phyloP scores from a whole-genome alignment of 1,140 invertebrate species.

The Drosophila orena region DNA sequence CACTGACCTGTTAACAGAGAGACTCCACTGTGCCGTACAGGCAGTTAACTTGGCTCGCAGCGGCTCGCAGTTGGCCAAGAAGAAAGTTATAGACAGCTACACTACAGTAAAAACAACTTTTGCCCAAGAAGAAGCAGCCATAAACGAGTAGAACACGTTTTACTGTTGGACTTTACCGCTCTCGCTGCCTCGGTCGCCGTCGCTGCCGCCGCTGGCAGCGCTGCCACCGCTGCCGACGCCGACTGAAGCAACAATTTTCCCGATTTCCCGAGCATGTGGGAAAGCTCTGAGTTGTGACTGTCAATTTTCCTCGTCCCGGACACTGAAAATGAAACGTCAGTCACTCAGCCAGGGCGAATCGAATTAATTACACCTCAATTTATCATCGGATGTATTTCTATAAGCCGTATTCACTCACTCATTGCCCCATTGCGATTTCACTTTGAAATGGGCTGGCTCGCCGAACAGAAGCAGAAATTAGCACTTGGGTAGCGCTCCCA shows the following conservation, averaged over 20 bases:
- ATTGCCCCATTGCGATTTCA: constrained; percentile 64
- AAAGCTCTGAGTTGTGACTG: constrained; percentile 67
- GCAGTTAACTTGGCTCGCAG: constrained; percentile 37
- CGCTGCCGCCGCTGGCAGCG: constrained; percentile 7
- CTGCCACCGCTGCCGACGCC: background rate
- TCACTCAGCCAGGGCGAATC: constrained; percentile 66
- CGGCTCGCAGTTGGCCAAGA: constrained; percentile 50
- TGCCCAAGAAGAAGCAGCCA: constrained; percentile 67
- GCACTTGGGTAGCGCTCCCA: constrained; percentile 48
- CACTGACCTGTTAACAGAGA: constrained; percentile 81
- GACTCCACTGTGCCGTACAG: constrained; percentile 55
- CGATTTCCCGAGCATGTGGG: constrained; percentile 58
- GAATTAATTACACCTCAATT: constrained; percentile 72
- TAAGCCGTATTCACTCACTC: constrained; percentile 19
- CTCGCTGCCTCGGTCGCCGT: constrained; percentile 14
- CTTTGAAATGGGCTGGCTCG: constrained; percentile 49
- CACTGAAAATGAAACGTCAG: constrained; percentile 80
- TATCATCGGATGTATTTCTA: constrained; percentile 53
- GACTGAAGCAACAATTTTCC: constrained; percentile 24
- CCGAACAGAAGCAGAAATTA: constrained; percentile 61
- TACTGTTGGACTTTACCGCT: constrained; percentile 64
- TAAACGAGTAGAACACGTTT: constrained; percentile 82
- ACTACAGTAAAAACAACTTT: constrained; percentile 83
- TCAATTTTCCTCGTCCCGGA: constrained; percentile 76
- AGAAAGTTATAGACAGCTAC: constrained; percentile 75